A percentile compares a stretch with the other conserved stretches of the same genome.
Evolutionary conservation across 2,113 vertebrate genomes (phyloP).

Genomic region (Cnemophilus loriae): DNA sequence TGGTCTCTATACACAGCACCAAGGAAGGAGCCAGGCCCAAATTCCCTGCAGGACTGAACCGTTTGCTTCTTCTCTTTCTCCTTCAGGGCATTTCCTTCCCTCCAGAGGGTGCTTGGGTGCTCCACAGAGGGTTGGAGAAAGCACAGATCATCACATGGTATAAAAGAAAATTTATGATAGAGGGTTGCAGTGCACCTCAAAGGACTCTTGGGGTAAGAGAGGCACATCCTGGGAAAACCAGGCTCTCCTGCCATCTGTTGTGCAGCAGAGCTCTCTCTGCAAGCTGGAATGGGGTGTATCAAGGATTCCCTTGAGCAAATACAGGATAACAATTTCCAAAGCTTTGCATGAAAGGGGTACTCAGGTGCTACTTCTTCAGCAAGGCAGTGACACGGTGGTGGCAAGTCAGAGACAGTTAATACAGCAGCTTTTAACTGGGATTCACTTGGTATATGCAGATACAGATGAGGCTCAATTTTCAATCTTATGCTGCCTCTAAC

Average conservation of each 20-base stretch:
- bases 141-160: not conserved
- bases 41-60: not conserved
- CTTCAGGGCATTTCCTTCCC: not conserved
- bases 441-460: not conserved
- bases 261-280: not conserved
- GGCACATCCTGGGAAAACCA: not conserved
- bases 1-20: not conserved
- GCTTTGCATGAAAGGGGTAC: not conserved
- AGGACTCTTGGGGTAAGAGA: not conserved
- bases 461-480: not conserved
- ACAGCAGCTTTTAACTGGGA: not conserved
- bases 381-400: not conserved
- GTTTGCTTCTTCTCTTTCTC: not conserved
- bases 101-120: not conserved
- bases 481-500: not conserved
- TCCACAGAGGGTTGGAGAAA: not conserved
- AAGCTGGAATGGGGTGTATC: not conserved
- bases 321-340: not conserved
- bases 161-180: not conserved
- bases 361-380: not conserved
- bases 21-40: not conserved
- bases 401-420: not conserved
- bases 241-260: not conserved
- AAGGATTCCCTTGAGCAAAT: not conserved
- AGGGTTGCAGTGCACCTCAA: not conserved